Base-by-base conservation (phyloP, 2,797 vertebrate species). In the Hylomyscus alleni region DNA sequence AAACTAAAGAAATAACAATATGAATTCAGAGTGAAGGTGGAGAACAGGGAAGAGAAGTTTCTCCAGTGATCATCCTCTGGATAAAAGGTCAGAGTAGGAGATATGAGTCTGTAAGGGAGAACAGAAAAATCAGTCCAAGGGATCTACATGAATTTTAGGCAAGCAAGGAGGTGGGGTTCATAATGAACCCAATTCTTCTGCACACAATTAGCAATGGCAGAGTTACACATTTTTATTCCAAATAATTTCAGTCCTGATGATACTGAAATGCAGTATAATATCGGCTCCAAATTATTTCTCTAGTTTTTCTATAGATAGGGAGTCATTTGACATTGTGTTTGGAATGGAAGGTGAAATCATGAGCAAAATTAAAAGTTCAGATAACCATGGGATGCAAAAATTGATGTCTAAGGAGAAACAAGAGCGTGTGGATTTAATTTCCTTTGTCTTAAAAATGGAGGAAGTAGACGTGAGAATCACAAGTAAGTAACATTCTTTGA, bases 221-320 rank as follows among this genome's bases (percentile, higher is more conserved):
- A 50, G 81, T 90, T 93, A 56, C 14, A 83, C 44, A 58, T 58
- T 52, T 37, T 44, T 76, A 58, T 76, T n/a, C 77, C n/a, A 89
- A 14, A 76, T 93, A 37, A 87, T 96, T 93, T 95, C 22, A 84
- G 1, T 76, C 17, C n/a, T 26, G 37, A 34, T 87, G 50, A 89
- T 8, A 12, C 4, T 75, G 12, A 92, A 86, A 86, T 67, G 9
- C 62, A 86, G n/a, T 85, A 2, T 73, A 26, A 76, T 60, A 52
- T 22, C 3, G 6, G 40, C 44, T 90, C 7, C 19, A 19, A 4
- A 22, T 84, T 91, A 29, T 65, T 72, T 93, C 37, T 90, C 19
- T 17, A 52, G 29, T 60, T n/a, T 73, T 89, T 95, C n/a, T 86
- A 69, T 60, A 93, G 1, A 67, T 10, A 90, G 84, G 20, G 81